Percentiles rank a stretch among this genome's conserved stretches.
phyloP scores from a whole-genome alignment of 2,113 vertebrate genomes.

The Dolichotis patagonum region DNA sequence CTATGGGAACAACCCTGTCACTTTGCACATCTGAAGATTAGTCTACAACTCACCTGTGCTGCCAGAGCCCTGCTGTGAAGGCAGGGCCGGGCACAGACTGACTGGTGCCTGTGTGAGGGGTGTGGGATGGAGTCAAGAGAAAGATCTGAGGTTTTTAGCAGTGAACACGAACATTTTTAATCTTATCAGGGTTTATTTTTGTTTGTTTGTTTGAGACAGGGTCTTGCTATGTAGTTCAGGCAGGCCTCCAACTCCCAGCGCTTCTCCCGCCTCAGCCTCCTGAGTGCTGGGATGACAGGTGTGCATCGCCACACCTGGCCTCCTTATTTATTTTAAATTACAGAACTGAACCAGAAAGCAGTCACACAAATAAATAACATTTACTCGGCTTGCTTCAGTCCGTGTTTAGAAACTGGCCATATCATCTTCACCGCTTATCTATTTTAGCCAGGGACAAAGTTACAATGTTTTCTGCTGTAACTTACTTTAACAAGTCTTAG shows the following conservation, averaged over 20 bases:
- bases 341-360: background rate
- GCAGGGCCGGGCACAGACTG: too few relatives aligned
- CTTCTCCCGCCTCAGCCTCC: background rate
- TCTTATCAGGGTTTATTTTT: too few relatives aligned
- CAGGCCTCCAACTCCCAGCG: background rate
- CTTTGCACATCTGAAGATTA: too few relatives aligned
- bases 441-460: background rate
- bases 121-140: background rate
- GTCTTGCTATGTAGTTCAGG: background rate
- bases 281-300: background rate
- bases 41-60: background rate
- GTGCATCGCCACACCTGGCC: background rate
- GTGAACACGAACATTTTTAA: background rate
- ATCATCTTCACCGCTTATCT: background rate
- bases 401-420: background rate
- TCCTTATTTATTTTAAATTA: slow-evolving; percentile 7
- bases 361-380: background rate
- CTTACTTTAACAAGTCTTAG: background rate
- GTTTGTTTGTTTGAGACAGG: too few relatives aligned
- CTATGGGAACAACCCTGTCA: background rate
- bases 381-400: background rate
- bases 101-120: too few relatives aligned
- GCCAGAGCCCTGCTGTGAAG: background rate
- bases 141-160: background rate
- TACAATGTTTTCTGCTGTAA: background rate